Percentiles rank a stretch among this genome's conserved stretches.
These are phyloP conservation scores for Calephelis nemesis DNA, from an alignment of 1,140 invertebrate species.

Conservation along the genomic window DNA sequence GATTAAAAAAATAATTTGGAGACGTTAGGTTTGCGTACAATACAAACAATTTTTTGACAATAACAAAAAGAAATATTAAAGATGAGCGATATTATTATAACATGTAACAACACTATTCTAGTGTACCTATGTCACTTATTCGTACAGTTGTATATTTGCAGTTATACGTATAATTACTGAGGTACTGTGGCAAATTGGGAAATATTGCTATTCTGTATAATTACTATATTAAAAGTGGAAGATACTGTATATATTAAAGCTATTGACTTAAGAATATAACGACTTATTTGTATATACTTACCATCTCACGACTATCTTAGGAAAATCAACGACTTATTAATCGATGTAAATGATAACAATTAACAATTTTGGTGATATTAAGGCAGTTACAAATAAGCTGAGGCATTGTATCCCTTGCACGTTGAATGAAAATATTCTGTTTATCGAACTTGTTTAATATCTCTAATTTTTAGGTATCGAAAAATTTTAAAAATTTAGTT, in stretches of 20 bases:
- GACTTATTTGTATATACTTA: constrained; percentile 50
- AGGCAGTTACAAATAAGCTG: neutral
- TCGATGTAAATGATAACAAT: constrained; percentile 45
- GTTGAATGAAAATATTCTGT: no score
- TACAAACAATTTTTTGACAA: neutral
- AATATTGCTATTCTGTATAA: constrained; percentile 71
- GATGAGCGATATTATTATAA: neutral
- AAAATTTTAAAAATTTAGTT: no score
- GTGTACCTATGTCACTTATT: constrained; percentile 37
- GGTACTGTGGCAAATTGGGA: constrained; percentile 71
- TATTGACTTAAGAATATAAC: constrained; percentile 70
- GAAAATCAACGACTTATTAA: constrained; percentile 47
- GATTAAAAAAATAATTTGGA: neutral
- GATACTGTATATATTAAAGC: constrained; percentile 77
- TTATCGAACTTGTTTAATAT: no score
- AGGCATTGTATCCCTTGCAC: neutral
- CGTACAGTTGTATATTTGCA: constrained; percentile 44
- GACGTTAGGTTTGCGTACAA: neutral
- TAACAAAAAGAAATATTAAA: neutral
- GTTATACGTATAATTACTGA: constrained; percentile 57
- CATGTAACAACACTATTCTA: constrained; percentile 1
- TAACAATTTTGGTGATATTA: constrained; percentile 24
- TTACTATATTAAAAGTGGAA: constrained; percentile 71
- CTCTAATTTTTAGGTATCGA: no score
- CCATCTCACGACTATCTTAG: constrained; percentile 38